These are phyloP conservation scores for Ectemnius cavifrons DNA, from an alignment of 2,888 invertebrate species.

Conservation along the genomic window DNA sequence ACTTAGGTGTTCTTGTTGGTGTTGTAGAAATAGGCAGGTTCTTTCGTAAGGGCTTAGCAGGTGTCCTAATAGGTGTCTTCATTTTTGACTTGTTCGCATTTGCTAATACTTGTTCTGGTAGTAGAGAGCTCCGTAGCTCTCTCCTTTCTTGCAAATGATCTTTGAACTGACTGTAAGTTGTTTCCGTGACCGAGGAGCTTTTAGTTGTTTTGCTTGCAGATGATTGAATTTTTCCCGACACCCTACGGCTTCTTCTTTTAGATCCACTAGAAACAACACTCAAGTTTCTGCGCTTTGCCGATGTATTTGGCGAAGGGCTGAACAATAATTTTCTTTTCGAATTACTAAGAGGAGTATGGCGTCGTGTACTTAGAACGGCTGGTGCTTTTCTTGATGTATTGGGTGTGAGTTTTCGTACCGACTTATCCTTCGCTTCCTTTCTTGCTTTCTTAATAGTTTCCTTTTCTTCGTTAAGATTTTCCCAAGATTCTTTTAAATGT, in stretches of 20 bases:
- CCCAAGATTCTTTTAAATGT: slow-evolving; percentile 82
- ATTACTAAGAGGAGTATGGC: slow-evolving; percentile 21
- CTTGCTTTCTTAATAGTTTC: slow-evolving; percentile 71
- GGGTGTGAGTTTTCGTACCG: slow-evolving; percentile 67
- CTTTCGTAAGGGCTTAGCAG: slow-evolving; percentile 69
- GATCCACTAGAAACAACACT: slow-evolving; percentile 53
- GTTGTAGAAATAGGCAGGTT: slow-evolving; percentile 55
- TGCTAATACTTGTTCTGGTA: slow-evolving; percentile 68
- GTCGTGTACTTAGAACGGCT: slow-evolving; percentile 29
- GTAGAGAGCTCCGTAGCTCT: slow-evolving; percentile 81
- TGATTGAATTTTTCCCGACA: background rate
- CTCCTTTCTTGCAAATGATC: slow-evolving; percentile 79
- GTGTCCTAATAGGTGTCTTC: slow-evolving; percentile 55
- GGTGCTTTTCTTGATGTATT: slow-evolving; percentile 65
- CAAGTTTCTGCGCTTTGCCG: slow-evolving; percentile 61
- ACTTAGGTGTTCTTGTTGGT: slow-evolving; percentile 36
- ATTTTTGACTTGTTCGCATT: slow-evolving; percentile 41
- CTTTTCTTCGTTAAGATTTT: slow-evolving; percentile 81
- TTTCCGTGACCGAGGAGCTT: slow-evolving; percentile 27
- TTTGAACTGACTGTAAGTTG: slow-evolving; percentile 77
- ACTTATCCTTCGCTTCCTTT: slow-evolving; percentile 53
- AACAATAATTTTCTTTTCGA: slow-evolving; percentile 69
- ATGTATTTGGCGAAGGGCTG: slow-evolving; percentile 65
- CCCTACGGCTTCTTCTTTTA: slow-evolving; percentile 60
- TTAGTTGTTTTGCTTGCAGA: slow-evolving; percentile 12